Evolutionary conservation across 2,888 invertebrate species (phyloP).

Genomic region (Siphlonurus alternatus): DNA sequence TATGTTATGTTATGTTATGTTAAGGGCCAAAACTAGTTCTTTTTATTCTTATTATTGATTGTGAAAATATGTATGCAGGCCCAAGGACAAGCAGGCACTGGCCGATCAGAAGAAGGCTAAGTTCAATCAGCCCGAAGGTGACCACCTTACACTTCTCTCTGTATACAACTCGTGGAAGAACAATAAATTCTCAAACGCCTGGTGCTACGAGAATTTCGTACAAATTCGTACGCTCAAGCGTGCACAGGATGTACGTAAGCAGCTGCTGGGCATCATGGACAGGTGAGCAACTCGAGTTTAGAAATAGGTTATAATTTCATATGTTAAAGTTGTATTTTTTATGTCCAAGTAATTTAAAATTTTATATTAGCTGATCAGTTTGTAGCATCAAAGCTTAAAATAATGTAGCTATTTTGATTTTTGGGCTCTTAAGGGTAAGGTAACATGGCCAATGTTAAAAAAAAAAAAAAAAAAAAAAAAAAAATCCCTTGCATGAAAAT

Average conservation of each 20-base stretch:
- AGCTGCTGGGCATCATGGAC: constrained; percentile 94
- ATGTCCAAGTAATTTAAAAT: no score
- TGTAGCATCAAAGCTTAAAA: no score
- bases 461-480: no score
- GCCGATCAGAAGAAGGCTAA: constrained; percentile 99
- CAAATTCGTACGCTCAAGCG: constrained; percentile 92
- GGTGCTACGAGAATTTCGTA: constrained; percentile 99
- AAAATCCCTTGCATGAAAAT: no score
- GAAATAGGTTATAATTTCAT: neutral
- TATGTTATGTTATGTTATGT: no score
- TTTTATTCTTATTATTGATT: neutral
- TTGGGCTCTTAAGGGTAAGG: no score
- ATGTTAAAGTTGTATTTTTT: no score
- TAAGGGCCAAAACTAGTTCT: no score
- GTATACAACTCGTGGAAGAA: constrained; percentile 99
- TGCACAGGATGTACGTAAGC: constrained; percentile 96
- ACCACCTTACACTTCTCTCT: constrained; percentile 91
- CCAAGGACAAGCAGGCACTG: constrained; percentile 87
- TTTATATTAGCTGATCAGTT: no score
- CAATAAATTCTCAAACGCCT: constrained; percentile 96
- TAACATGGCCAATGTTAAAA: no score
- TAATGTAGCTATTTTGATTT: no score
- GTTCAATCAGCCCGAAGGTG: constrained; percentile 97
- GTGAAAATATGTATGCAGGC: no score
- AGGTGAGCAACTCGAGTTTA: constrained; percentile 39